These are phyloP conservation scores for Dendrophyllia cribrosa DNA, from an alignment of 64 coral and sea anemone genomes.

Conservation along the genomic window DNA sequence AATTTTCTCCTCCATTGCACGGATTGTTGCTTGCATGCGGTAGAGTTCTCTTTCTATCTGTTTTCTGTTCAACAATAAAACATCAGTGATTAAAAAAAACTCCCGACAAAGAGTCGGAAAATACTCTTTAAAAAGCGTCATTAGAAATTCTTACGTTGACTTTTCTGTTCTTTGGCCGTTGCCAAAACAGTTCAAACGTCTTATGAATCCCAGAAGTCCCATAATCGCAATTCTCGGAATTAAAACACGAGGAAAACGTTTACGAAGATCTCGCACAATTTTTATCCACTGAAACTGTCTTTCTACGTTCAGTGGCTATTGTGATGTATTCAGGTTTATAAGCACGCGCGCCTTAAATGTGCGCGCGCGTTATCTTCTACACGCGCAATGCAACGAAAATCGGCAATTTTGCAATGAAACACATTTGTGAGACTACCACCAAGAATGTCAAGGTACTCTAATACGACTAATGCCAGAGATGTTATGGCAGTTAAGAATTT, in stretches of 20 bases:
- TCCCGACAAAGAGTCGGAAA: not conserved
- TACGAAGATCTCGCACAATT: not conserved
- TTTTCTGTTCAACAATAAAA: not conserved
- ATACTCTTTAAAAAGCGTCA: not conserved
- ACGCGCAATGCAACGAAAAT: too few relatives aligned
- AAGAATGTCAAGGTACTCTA: too few relatives aligned
- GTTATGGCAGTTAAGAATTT: too few relatives aligned
- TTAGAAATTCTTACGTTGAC: not conserved
- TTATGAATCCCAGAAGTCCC: not conserved
- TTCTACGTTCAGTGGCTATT: not conserved
- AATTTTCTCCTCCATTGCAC: not conserved
- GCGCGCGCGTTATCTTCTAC: not conserved
- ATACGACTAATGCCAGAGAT: too few relatives aligned
- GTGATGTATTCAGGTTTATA: not conserved
- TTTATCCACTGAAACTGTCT: not conserved
- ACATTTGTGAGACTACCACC: too few relatives aligned
- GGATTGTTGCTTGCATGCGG: not conserved
- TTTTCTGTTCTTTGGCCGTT: not conserved
- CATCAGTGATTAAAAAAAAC: not conserved
- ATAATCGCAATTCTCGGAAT: not conserved
- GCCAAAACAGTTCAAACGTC: slow-evolving; percentile 19
- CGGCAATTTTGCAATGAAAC: too few relatives aligned
- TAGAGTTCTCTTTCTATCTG: not conserved
- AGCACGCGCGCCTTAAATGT: not conserved
- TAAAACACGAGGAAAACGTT: not conserved